These are phyloP conservation scores for Balearica regulorum DNA, from an alignment of 2,797 vertebrate genomes.

Conservation along the genomic window DNA sequence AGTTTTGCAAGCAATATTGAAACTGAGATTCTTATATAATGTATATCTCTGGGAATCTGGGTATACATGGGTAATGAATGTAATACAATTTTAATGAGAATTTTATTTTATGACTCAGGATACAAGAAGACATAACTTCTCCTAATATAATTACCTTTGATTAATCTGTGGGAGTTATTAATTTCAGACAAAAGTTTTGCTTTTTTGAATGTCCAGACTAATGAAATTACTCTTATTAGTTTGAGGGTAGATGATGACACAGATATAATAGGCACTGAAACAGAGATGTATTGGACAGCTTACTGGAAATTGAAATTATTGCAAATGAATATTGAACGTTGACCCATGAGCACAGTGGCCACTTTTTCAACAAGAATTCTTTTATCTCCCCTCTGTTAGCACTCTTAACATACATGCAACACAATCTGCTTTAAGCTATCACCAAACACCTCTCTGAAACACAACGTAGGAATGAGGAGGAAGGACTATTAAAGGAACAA, in stretches of 20 bases:
- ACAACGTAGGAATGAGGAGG: neutral
- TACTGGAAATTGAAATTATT: conserved; percentile 42
- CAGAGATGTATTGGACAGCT: conserved; percentile 18
- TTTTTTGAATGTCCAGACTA: conserved; percentile 54
- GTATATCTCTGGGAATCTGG: conserved; percentile 68
- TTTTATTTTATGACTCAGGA: conserved; percentile 66
- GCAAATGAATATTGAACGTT: conserved; percentile 10
- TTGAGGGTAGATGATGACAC: conserved; percentile 48
- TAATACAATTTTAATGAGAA: conserved; percentile 71
- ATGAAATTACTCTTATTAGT: conserved; percentile 63
- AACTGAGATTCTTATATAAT: conserved; percentile 60
- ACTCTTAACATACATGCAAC: neutral
- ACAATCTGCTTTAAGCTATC: neutral
- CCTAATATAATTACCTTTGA: conserved; percentile 69
- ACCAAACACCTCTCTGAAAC: neutral
- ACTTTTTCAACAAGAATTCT: conserved; percentile 2
- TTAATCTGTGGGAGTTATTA: conserved; percentile 70
- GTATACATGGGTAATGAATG: conserved; percentile 61
- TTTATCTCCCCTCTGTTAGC: neutral
- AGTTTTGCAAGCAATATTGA: conserved; percentile 42
- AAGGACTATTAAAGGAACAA: neutral
- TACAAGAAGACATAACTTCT: conserved; percentile 67
- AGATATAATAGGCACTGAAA: conserved; percentile 38
- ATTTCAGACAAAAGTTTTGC: conserved; percentile 66
- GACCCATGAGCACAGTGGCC: neutral